Evolutionary conservation across 2,797 vertebrate genomes (phyloP).

Genomic region (Cottoperca gobio): DNA sequence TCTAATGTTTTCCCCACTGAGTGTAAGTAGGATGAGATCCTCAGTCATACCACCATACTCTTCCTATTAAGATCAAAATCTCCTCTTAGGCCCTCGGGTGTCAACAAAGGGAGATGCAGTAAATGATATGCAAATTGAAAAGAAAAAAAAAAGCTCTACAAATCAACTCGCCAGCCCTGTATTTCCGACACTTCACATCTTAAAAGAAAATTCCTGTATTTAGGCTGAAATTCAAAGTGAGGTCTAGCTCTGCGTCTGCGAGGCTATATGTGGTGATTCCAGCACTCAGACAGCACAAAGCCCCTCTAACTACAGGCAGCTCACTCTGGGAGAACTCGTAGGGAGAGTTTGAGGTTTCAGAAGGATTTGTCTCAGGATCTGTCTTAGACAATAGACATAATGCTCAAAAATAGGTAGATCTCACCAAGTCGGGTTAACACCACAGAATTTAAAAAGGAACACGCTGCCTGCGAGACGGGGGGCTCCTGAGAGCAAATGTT

Average conservation of each 20-base stretch:
- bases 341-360: conserved; percentile 62
- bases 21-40: conserved; percentile 80
- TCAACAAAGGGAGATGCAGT: conserved; percentile 89
- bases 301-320: conserved; percentile 68
- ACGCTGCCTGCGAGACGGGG: conserved; percentile 26
- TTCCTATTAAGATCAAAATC: conserved; percentile 88
- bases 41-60: conserved; percentile 85
- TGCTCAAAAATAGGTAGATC: conserved; percentile 61
- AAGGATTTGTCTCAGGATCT: conserved; percentile 76
- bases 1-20: conserved; percentile 80
- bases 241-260: conserved; percentile 69
- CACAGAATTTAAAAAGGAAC: conserved; percentile 16
- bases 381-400: conserved; percentile 63
- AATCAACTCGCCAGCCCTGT: conserved; percentile 81
- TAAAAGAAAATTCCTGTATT: conserved; percentile 80
- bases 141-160: conserved; percentile 74
- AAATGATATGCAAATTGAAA: conserved; percentile 90
- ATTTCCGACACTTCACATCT: conserved; percentile 81
- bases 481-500: conserved; percentile 8
- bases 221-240: conserved; percentile 80
- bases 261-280: conserved; percentile 70
- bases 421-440: conserved; percentile 55
- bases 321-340: conserved; percentile 67
- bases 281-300: conserved; percentile 77
- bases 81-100: conserved; percentile 85